A percentile compares a stretch with the other conserved stretches of the same genome.
phyloP scores from a whole-genome alignment of 2,797 vertebrate genomes.

The Brachyrhaphis roseni region DNA sequence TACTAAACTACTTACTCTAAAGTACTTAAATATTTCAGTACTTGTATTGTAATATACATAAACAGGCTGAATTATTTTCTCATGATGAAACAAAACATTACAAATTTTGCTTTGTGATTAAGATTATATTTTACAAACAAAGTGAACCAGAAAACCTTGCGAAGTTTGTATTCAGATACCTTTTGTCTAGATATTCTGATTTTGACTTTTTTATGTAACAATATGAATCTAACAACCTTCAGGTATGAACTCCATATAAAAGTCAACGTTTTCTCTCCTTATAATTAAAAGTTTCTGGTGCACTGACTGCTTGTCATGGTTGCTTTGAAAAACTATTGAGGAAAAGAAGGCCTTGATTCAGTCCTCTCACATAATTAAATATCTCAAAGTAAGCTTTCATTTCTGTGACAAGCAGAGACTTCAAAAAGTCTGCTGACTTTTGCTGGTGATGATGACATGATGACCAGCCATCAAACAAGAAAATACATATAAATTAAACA shows the following conservation, averaged over 20 bases:
- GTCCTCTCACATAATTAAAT: slow-evolving; percentile 31
- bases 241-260: slow-evolving; percentile 4
- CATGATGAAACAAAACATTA: neutral
- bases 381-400: slow-evolving; percentile 27
- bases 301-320: slow-evolving; percentile 10
- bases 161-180: neutral
- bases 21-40: neutral
- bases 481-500: neutral
- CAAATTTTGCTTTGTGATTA: neutral
- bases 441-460: neutral
- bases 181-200: neutral
- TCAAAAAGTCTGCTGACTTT: neutral
- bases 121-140: neutral
- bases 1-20: neutral
- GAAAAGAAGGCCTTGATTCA: slow-evolving; percentile 23
- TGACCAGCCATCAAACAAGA: neutral
- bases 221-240: neutral
- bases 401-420: slow-evolving; percentile 15
- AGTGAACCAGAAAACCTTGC: neutral
- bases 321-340: slow-evolving; percentile 29
- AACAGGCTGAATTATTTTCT: neutral
- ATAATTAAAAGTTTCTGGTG: slow-evolving; percentile 18
- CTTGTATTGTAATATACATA: neutral
- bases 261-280: slow-evolving; percentile 17
- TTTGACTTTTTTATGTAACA: slow-evolving; percentile 1